Percentiles rank a stretch among this genome's conserved stretches.
These are phyloP conservation scores for Falcunculus frontatus DNA, from an alignment of 2,113 vertebrate genomes.

Conservation along the genomic window DNA sequence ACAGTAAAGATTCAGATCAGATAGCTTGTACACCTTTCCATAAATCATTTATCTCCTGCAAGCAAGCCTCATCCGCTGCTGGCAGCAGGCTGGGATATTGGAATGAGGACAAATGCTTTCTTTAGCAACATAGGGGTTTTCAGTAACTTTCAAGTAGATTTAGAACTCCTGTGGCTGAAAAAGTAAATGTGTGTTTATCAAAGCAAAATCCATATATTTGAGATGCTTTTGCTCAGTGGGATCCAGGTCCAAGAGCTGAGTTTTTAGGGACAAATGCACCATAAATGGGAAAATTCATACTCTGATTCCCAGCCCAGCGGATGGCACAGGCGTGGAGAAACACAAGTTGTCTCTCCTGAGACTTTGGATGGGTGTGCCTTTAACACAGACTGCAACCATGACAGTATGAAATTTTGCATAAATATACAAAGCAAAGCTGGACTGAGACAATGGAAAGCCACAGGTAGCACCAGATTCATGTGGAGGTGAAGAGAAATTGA, in stretches of 20 bases:
- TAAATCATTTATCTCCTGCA: background rate
- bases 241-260: background rate
- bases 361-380: background rate
- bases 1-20: background rate
- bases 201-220: background rate
- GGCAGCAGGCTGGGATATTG: background rate
- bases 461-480: background rate
- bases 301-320: background rate
- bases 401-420: background rate
- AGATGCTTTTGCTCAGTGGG: background rate
- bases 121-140: background rate
- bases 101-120: background rate
- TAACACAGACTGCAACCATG: accelerated
- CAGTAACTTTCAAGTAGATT: background rate
- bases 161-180: background rate
- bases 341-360: background rate
- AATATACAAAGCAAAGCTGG: background rate
- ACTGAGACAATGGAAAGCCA: background rate
- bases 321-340: background rate
- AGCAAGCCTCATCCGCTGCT: background rate
- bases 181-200: background rate
- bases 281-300: background rate
- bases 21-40: background rate
- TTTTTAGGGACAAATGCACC: background rate
- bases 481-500: background rate